Evolutionary conservation across 2,888 invertebrate species (phyloP).

Genomic region (Gymnosoma rotundatum): DNA sequence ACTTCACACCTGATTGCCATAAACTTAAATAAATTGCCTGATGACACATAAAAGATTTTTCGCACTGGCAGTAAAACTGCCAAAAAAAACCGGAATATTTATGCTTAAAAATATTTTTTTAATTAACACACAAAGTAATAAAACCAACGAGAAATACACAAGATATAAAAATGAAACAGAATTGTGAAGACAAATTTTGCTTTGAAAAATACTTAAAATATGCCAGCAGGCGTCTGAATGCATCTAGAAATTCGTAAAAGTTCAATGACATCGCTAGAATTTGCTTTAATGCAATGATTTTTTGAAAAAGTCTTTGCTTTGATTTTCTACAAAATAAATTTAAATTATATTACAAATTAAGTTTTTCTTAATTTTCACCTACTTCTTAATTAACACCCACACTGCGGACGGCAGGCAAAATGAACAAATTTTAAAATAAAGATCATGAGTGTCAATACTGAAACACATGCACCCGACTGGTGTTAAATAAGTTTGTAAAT

Average conservation of each 20-base stretch:
- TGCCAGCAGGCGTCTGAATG: conserved; percentile 15
- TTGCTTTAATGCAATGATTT: conserved; percentile 16
- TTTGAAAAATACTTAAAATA: conserved; percentile 35
- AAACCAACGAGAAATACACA: conserved; percentile 1
- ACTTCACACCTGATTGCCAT: conserved; percentile 56
- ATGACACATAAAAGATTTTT: conserved; percentile 65
- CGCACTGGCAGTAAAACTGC: conserved; percentile 28
- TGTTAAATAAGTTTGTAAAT: background rate
- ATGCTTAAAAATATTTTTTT: conserved; percentile 17
- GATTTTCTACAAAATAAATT: conserved; percentile 26
- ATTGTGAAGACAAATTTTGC: conserved; percentile 28
- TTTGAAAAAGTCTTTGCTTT: conserved; percentile 22
- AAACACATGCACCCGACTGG: background rate
- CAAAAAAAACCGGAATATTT: conserved; percentile 33
- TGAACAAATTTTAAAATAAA: too few species aligned
- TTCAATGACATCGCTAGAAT: conserved; percentile 57
- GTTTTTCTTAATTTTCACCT: background rate
- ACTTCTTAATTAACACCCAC: background rate
- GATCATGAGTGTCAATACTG: too few species aligned
- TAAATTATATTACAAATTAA: background rate
- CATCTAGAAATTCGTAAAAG: conserved; percentile 35
- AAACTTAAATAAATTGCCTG: conserved; percentile 12
- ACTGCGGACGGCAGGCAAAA: too few species aligned
- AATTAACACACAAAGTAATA: conserved; percentile 56
- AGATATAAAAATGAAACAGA: background rate